These are phyloP conservation scores for Sphecodes monilicornis DNA, from an alignment of 2,888 invertebrate genomes.

Conservation along the genomic window DNA sequence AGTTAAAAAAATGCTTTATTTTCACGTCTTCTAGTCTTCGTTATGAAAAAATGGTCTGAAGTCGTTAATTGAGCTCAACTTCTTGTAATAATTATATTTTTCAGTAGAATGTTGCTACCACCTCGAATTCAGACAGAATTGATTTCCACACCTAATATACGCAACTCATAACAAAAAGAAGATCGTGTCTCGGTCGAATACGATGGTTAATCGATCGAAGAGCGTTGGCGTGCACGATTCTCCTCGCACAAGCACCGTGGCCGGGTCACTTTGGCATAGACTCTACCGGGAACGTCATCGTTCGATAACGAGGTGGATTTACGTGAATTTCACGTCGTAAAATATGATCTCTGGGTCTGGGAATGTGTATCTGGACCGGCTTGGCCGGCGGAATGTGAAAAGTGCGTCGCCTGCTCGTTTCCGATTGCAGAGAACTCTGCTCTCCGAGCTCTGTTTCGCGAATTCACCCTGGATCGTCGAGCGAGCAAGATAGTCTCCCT, in stretches of 20 bases:
- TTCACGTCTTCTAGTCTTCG: not conserved
- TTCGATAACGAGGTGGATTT: slow-evolving; percentile 7
- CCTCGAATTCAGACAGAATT: not conserved
- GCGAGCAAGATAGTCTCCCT: too few relatives aligned
- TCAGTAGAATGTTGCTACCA: not conserved
- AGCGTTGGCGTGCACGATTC: not conserved
- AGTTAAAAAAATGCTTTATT: not conserved
- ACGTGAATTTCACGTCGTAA: not conserved
- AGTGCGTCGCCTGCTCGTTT: slow-evolving; percentile 4
- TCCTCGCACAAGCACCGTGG: slow-evolving; percentile 1
- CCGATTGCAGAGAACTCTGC: not conserved
- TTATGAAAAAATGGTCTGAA: not conserved
- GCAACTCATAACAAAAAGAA: not conserved
- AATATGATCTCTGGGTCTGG: not conserved
- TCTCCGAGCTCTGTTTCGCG: not conserved
- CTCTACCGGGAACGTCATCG: not conserved
- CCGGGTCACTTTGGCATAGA: not conserved
- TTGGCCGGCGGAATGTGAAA: not conserved
- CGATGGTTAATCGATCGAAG: slow-evolving; percentile 22
- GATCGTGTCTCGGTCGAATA: slow-evolving; percentile 1
- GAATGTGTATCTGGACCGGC: slow-evolving; percentile 7
- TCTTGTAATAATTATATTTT: not conserved
- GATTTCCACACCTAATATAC: not conserved
- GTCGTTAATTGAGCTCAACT: not conserved
- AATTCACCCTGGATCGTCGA: slow-evolving; percentile 27